These are phyloP conservation scores for Aporophyla lueneburgensis DNA, from an alignment of 2,888 invertebrate genomes.

Conservation along the genomic window DNA sequence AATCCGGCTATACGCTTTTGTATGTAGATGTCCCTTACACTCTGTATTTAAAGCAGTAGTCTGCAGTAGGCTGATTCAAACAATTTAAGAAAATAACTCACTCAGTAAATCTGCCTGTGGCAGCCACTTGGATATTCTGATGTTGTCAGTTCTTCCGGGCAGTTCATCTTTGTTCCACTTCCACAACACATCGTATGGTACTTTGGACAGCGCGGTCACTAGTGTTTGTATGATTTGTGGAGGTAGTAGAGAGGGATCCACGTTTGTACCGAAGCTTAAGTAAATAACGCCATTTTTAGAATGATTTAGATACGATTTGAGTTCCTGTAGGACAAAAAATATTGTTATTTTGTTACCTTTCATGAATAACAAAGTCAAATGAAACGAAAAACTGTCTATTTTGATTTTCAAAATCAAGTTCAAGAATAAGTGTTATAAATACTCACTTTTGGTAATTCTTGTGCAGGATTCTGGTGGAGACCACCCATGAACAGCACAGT, in stretches of 20 bases:
- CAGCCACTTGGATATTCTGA: conserved; percentile 41
- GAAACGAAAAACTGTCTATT: not conserved
- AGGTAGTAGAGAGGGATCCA: conserved; percentile 31
- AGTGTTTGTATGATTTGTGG: conserved; percentile 18
- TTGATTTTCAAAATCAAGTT: not conserved
- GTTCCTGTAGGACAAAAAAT: conserved; percentile 14
- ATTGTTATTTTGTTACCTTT: not conserved
- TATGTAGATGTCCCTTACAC: not conserved
- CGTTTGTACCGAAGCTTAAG: conserved; percentile 41
- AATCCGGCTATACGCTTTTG: too few relatives aligned
- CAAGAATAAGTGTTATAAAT: conserved; percentile 44
- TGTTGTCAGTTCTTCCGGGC: conserved; percentile 67
- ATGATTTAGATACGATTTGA: conserved; percentile 28
- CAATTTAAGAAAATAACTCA: conserved; percentile 1
- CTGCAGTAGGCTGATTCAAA: not conserved
- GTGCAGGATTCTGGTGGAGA: conserved; percentile 75
- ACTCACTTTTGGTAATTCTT: conserved; percentile 77
- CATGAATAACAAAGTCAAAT: not conserved
- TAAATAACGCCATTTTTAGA: conserved; percentile 45
- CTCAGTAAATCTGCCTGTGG: conserved; percentile 81
- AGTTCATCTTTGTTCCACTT: conserved; percentile 69
- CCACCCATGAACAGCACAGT: conserved; percentile 80
- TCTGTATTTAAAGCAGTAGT: not conserved
- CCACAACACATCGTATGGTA: conserved; percentile 39
- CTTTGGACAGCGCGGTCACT: conserved; percentile 14